These are phyloP conservation scores for Etheostoma perlongum DNA, from an alignment of 2,797 vertebrate genomes.

Conservation along the genomic window DNA sequence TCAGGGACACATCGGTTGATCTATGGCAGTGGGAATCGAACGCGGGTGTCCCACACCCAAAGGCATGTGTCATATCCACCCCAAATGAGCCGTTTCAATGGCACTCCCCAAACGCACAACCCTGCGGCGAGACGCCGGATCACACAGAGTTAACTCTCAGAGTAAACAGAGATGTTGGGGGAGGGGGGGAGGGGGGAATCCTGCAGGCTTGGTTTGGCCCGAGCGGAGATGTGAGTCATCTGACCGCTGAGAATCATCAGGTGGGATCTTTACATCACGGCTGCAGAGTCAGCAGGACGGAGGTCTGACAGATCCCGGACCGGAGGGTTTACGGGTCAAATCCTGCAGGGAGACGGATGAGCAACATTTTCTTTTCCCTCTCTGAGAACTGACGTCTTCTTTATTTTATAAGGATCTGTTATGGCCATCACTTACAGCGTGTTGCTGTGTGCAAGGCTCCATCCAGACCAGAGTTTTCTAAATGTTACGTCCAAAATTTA, in stretches of 20 bases:
- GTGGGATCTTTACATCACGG: background rate
- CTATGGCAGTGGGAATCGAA: no score
- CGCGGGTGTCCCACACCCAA: no score
- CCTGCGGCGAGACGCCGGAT: no score
- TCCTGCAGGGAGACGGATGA: constrained; percentile 32
- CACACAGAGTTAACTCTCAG: constrained; percentile 18
- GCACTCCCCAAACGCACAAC: no score
- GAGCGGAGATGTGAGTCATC: constrained; percentile 48
- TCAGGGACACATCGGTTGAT: no score
- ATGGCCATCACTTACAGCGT: background rate
- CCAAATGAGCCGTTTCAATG: no score
- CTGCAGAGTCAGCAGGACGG: constrained; percentile 39
- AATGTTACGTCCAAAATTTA: no score
- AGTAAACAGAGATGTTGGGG: constrained; percentile 44
- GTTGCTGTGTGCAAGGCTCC: background rate
- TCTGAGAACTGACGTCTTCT: background rate
- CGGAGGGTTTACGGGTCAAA: background rate
- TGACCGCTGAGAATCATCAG: constrained; percentile 50
- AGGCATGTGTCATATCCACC: no score
- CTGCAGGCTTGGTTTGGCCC: constrained; percentile 44
- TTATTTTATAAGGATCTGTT: background rate
- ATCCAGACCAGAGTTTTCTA: background rate
- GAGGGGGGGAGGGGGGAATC: constrained; percentile 51
- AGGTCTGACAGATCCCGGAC: background rate
- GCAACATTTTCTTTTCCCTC: constrained; percentile 29